Conservation (phyloP, 2,113 vertebrate species). For the Mellivora capensis region DNA sequence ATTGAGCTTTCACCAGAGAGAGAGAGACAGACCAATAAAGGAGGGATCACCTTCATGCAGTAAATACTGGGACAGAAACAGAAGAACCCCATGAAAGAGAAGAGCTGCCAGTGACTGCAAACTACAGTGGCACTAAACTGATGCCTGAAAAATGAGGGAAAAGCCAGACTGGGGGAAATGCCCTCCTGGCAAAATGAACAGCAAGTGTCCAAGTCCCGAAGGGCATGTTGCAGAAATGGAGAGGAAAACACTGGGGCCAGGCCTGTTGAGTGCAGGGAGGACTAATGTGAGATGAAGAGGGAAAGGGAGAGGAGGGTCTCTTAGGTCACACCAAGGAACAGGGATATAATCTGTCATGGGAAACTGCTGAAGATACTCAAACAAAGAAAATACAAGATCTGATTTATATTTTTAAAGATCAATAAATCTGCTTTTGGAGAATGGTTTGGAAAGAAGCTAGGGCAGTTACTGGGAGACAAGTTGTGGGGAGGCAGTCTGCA, state of each 20-base stretch:
- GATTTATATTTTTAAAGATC: background rate
- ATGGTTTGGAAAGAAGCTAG: background rate
- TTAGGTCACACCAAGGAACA: background rate
- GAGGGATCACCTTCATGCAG: background rate
- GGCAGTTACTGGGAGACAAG: background rate
- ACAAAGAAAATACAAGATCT: background rate
- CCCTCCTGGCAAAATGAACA: background rate
- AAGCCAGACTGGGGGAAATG: background rate
- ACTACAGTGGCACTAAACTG: rapidly evolving
- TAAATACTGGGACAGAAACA: background rate
- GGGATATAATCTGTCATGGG: background rate
- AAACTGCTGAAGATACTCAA: background rate
- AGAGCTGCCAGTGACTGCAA: no score
- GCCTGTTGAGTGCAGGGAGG: background rate
- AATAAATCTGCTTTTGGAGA: background rate
- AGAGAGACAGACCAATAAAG: background rate
- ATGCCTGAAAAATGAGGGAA: background rate
- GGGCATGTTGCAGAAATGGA: background rate
- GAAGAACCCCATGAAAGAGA: no score
- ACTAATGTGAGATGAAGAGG: background rate
- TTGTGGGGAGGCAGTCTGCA: no score
- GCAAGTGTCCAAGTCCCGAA: background rate
- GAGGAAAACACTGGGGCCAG: background rate
- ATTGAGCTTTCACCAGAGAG: background rate
- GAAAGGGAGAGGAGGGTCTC: background rate